These are phyloP conservation scores for Aplodontia rufa DNA, from an alignment of 2,113 vertebrate genomes.

Conservation along the genomic window DNA sequence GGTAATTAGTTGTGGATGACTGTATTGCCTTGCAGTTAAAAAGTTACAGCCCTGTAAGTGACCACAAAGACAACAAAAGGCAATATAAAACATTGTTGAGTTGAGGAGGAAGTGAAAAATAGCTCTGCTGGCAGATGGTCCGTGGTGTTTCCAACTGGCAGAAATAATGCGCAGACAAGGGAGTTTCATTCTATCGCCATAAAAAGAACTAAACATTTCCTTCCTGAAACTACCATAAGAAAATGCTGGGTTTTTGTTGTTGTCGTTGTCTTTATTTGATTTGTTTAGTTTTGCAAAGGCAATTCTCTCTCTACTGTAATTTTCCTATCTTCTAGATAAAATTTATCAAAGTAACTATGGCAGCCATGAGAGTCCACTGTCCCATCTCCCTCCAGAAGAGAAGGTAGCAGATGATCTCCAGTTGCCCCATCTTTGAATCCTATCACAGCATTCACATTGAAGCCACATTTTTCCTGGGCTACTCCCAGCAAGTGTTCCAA, in stretches of 20 bases:
- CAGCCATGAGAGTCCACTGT: fast-evolving
- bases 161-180: neutral
- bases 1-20: neutral
- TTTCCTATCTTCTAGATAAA: neutral
- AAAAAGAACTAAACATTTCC: neutral
- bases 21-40: neutral
- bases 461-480: fast-evolving
- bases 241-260: neutral
- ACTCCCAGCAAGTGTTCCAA: neutral
- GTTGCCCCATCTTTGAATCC: neutral
- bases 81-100: neutral
- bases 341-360: neutral
- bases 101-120: neutral
- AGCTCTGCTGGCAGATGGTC: neutral
- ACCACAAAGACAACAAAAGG: neutral
- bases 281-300: too few relatives aligned
- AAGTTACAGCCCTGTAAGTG: neutral
- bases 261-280: too few relatives aligned
- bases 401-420: neutral
- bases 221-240: neutral
- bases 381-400: neutral
- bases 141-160: neutral
- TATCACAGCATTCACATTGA: neutral
- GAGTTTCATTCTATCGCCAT: neutral
- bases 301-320: neutral